phyloP scores from a whole-genome alignment of 2,113 vertebrate genomes.

The Gymnogyps californianus region DNA sequence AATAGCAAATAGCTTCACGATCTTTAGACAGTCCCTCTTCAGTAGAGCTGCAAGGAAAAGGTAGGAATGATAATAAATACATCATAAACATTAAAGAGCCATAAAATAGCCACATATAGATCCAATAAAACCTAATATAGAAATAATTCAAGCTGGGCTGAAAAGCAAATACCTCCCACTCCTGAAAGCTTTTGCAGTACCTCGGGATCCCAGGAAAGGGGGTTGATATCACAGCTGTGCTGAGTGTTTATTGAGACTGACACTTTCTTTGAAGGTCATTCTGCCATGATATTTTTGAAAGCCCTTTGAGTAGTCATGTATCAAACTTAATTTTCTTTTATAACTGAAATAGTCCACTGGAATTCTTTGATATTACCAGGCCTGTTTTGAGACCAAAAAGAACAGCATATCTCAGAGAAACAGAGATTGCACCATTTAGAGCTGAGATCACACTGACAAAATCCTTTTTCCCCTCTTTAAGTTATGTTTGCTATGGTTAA shows the following conservation, averaged over 20 bases:
- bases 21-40: neutral
- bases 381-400: slow-evolving; percentile 18
- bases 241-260: neutral
- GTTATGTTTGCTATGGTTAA: slow-evolving; percentile 49
- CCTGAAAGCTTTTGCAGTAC: neutral
- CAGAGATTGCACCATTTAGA: slow-evolving; percentile 24
- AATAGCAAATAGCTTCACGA: neutral
- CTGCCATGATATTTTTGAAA: neutral
- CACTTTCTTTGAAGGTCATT: neutral
- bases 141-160: slow-evolving; percentile 44
- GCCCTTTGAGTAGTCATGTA: neutral
- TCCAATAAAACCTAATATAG: slow-evolving; percentile 42
- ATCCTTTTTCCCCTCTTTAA: slow-evolving; percentile 28
- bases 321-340: slow-evolving; percentile 39
- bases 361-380: slow-evolving; percentile 44
- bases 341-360: slow-evolving; percentile 1
- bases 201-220: neutral
- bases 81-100: slow-evolving; percentile 51
- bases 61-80: slow-evolving; percentile 53
- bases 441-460: slow-evolving; percentile 46
- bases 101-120: slow-evolving; percentile 49
- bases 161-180: neutral
- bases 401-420: slow-evolving; percentile 3
- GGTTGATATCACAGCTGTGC: neutral
- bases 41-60: neutral